Conservation (phyloP, 1,140 invertebrate species). For the Phymorhynchus buccinoides region DNA sequence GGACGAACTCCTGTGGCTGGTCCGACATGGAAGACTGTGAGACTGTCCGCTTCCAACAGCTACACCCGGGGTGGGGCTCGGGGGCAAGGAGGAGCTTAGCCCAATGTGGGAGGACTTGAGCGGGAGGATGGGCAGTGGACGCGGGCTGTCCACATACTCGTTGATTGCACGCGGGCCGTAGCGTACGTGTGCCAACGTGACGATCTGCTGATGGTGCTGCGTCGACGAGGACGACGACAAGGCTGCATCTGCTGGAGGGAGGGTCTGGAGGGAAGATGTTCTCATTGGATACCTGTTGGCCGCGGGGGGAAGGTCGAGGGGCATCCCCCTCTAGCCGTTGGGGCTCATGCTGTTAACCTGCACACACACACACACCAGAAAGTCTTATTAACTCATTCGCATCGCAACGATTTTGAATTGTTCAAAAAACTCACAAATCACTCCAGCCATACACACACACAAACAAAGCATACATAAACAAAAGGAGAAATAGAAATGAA, state of each 20-base stretch:
- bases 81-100: conserved; percentile 40
- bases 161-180: conserved; percentile 66
- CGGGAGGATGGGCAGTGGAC: conserved; percentile 46
- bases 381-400: too few species aligned
- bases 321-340: conserved; percentile 26
- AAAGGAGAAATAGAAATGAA: too few species aligned
- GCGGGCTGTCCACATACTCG: conserved; percentile 71
- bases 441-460: too few species aligned
- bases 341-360: conserved; percentile 26
- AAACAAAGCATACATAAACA: too few species aligned
- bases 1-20: not conserved
- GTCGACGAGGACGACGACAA: not conserved
- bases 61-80: conserved; percentile 33
- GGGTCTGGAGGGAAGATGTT: conserved; percentile 49
- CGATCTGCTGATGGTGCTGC: conserved; percentile 44
- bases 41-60: conserved; percentile 2
- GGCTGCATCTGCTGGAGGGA: conserved; percentile 48
- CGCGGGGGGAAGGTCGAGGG: not conserved
- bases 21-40: conserved; percentile 11
- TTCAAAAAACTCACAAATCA: too few species aligned
- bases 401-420: too few species aligned
- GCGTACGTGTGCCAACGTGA: conserved; percentile 64
- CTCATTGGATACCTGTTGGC: conserved; percentile 35
- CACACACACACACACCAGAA: too few species aligned
- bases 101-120: conserved; percentile 40